Base-by-base conservation (phyloP, 2,888 invertebrate genomes). In the Campaea margaritaria region DNA sequence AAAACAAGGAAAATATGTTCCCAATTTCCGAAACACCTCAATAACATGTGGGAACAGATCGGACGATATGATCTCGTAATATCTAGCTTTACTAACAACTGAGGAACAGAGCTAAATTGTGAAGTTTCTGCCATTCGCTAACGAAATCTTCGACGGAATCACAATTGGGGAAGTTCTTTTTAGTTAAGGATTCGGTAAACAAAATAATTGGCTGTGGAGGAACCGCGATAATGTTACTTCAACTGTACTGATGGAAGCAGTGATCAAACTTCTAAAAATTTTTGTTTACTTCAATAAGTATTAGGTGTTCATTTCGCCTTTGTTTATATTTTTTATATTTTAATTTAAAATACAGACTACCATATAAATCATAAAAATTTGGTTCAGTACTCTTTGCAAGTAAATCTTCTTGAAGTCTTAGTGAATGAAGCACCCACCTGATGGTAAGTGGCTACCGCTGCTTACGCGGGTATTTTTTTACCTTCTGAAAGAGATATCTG, bases 131-230 rank as follows among this genome's bases (percentile, higher is more conserved):
- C 13, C 36, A 28, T 21, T 58, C 27, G 21, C 51, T 43, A 43
- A 36, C 5, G 21, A 46, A 51, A 51, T 51, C 41, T 58, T 21
- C 48, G 48, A 41, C n/a, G 42, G 12, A 53, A 53, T 44, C 13
- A 49, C 36, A 28, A 15, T 31, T 42, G 41, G 42, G 34, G 15
- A 49, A 62, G 58, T 53, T 43, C 43, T 46, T 38, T 51, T 11
- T 15, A 10, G 31, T 31, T 21, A 41, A 10, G 34, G 49, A 47
- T 28, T 58, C 57, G 54, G 68, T 68, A 70, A 72, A 74, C 70
- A 70, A 66, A 62, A 62, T 65, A 51, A 70, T 72, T 67, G 66
- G 42, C 58, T 55, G 48, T 31, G 44, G 46, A 49, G 48, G 34
- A 47, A 50, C 58, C 49, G 49, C 62, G 67, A 65, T 69, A 59